Evolutionary conservation across 2,797 vertebrate species (phyloP), one percentile per base, ranked within the genome.

Genomic region (Phrynocephalus vlangalii): DNA sequence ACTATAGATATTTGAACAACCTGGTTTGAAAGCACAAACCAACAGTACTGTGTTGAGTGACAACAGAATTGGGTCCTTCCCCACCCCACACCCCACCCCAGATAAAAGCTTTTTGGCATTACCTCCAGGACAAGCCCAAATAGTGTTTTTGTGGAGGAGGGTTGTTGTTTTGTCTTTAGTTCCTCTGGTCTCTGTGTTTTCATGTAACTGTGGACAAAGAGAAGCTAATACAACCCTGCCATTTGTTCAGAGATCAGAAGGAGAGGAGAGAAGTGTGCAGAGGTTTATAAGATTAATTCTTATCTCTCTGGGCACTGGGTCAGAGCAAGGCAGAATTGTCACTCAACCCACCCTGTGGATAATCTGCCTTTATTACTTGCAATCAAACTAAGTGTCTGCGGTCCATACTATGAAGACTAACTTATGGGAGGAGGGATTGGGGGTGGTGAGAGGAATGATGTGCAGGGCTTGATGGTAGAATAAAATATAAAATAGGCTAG

Each of bases 321-420:
- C 97, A 96, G 95, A 94, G 96, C 96, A 73, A 81, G 85, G 3
- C 85, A 95, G 96, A 96, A 95, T 95, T 92, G 56, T 91, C 95
- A 83, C 88, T 95, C 94, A 91, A 91, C 88, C 0, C 94, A 95
- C 93, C 92, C 94, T 93, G 89, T 83, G 82, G 95, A 96, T 97
- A 96, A 97, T 97, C 96, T 94, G 94, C 95, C 95, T 95, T 96
- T 94, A 96, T 96, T 96, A 96, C 94, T 96, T 96, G 96, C 96
- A 96, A 96, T 96, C 96, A 96, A 93, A 96, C 96, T 95, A 95
- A 96, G 96, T 95, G 93, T 96, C 95, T 95, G 93, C 94, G 95
- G 93, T 95, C 95, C 95, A 95, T 95, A 93, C 95, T 85, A 91
- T 83, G 93, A 94, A 91, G 92, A 94, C 95, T 94, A 95, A 96